Conservation (phyloP, 2,888 invertebrate species). For the Teleiodes luculella region DNA sequence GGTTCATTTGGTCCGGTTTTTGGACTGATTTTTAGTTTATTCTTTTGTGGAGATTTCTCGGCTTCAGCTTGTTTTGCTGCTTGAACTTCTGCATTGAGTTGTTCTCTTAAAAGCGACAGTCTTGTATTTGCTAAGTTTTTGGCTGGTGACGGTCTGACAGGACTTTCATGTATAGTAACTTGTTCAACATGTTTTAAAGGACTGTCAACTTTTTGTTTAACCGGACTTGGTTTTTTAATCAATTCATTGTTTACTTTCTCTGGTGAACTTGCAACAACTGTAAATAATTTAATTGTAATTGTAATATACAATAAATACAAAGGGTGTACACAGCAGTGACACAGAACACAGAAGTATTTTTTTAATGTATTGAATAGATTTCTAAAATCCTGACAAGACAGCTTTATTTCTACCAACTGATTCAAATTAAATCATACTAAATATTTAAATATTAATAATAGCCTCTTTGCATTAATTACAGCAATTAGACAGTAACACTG, state of each 20-base stretch:
- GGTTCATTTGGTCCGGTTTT: conserved; percentile 35
- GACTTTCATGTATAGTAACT: conserved; percentile 17
- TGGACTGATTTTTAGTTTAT: conserved; percentile 34
- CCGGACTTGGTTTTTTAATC: not conserved
- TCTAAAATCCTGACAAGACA: too few species aligned
- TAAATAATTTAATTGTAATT: not conserved
- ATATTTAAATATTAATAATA: too few species aligned
- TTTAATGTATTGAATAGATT: too few species aligned
- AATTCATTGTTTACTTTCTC: conserved; percentile 24
- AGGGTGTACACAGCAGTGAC: too few species aligned
- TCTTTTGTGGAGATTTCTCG: conserved; percentile 35
- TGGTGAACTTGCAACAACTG: conserved; percentile 15
- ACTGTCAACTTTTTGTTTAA: not conserved
- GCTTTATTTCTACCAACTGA: too few species aligned
- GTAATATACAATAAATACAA: too few species aligned
- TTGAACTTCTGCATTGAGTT: conserved; percentile 43
- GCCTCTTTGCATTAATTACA: too few species aligned
- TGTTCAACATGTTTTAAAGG: not conserved
- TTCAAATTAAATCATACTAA: too few species aligned
- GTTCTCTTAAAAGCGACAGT: conserved; percentile 46
- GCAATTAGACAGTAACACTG: too few species aligned
- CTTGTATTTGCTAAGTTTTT: conserved; percentile 57
- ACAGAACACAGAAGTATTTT: too few species aligned
- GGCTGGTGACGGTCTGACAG: conserved; percentile 22
- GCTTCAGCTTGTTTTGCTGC: conserved; percentile 29